phyloP scores from a whole-genome alignment of 2,888 invertebrate genomes.

The Drosophila algonquin region DNA sequence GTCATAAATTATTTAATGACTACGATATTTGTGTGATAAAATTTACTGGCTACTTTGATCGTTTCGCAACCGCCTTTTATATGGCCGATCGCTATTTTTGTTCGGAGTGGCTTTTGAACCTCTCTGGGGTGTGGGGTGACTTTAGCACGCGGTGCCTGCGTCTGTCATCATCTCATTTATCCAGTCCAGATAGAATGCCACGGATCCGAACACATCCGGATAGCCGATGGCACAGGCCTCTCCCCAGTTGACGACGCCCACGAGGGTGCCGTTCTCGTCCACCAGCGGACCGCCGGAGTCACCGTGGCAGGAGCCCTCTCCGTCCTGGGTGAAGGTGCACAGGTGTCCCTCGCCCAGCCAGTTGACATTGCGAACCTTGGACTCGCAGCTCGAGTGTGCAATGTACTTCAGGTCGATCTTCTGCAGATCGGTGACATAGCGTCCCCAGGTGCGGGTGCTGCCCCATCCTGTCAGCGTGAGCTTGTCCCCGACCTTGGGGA shows the following conservation, averaged over 20 bases:
- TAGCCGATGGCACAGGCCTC: constrained; percentile 82
- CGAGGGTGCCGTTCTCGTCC: constrained; percentile 65
- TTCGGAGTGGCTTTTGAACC: constrained; percentile 44
- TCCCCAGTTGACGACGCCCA: constrained; percentile 83
- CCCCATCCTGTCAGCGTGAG: constrained; percentile 87
- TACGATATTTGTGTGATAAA: constrained; percentile 50
- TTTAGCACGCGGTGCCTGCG: constrained; percentile 52
- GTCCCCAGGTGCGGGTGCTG: constrained; percentile 84
- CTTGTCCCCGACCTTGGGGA: constrained; percentile 85
- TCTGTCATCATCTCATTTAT: constrained; percentile 66
- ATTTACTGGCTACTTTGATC: constrained; percentile 43
- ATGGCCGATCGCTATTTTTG: constrained; percentile 26
- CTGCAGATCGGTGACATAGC: constrained; percentile 85
- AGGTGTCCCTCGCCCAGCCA: constrained; percentile 86
- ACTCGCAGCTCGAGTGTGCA: constrained; percentile 84
- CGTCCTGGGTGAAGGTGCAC: constrained; percentile 85
- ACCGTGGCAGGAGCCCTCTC: constrained; percentile 84
- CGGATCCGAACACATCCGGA: constrained; percentile 82
- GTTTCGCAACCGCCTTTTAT: constrained; percentile 30
- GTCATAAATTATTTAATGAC: constrained; percentile 46
- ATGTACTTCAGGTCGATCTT: constrained; percentile 85
- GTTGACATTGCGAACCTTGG: constrained; percentile 83
- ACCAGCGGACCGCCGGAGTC: constrained; percentile 83
- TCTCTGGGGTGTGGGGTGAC: constrained; percentile 3
- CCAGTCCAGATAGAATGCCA: constrained; percentile 79